Evolutionary conservation across 37 sponge, comb jelly and placozoan genomes (phyloP), one percentile per base, ranked within the genome.

Genomic region (Geodia barretti): DNA sequence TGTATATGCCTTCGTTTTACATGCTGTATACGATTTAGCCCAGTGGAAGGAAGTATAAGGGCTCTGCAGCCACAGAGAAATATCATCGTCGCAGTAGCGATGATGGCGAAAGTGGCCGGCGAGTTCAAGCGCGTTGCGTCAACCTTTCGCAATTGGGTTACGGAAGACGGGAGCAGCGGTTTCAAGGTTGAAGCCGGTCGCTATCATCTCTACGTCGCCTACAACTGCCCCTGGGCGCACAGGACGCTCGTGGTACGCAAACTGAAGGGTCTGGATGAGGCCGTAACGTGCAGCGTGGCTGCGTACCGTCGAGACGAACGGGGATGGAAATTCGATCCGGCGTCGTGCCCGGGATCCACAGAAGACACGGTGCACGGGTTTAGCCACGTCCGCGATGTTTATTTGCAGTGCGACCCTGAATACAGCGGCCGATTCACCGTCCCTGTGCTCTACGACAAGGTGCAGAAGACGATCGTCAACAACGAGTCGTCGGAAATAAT

Each of bases 221-320:
- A 73, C 24, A 87, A 83, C 23, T 93, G 94, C 66, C 94, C 94
- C 11, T 93, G 83, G 83, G 94, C 93, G 31, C 93, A 92, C 61
- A 64, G 93, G 23, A 76, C 93, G 2, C 83, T 92, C 23, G 64
- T 92, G 14, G 66, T 39, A 17, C 70, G 93, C 21, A 89, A 80
- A 34, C 64, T 88, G 54, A 92, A 92, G 73, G 89, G 93, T 1
- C 81, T 94, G 0, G 94, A 94, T 32, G 79, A 78, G 2, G 84
- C 82, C 33, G 80, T 88, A 26, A 68, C 82, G 0, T 71, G 89
- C 24, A 78, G 86, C 63, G 84, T 86, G 21, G 86, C 89, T 23
- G 79, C 84, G 58, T 84, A 79, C 63, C n/a, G 43, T 11, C 59
- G 76, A 31, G 75, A 62, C 7, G 79, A 80, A 42, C 67, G 79